Evolutionary conservation across 2,888 invertebrate species (phyloP).

Genomic region (Morpho deidamia): DNA sequence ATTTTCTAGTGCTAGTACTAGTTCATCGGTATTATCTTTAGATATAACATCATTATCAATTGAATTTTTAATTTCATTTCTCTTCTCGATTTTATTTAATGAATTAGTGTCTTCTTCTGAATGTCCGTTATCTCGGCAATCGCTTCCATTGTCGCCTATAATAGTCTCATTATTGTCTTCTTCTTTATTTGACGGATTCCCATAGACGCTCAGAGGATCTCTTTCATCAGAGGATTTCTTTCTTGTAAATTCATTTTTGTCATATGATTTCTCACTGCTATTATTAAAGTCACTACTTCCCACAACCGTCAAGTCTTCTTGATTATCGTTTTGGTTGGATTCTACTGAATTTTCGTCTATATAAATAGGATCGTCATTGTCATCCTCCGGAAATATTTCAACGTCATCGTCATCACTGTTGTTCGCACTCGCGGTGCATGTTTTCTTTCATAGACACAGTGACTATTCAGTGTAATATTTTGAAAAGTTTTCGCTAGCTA

Average conservation of each 20-base stretch:
- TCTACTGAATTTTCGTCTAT: slow-evolving; percentile 74
- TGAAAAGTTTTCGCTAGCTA: no score
- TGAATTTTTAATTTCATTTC: slow-evolving; percentile 3
- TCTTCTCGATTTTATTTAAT: background rate
- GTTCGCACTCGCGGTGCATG: slow-evolving; percentile 24
- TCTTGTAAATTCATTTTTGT: slow-evolving; percentile 12
- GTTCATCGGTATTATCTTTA: slow-evolving; percentile 15
- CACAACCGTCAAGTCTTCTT: slow-evolving; percentile 54
- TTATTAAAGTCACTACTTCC: slow-evolving; percentile 73
- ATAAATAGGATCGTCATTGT: slow-evolving; percentile 68
- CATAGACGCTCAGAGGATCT: slow-evolving; percentile 2
- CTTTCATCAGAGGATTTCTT: background rate
- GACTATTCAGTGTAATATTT: no score
- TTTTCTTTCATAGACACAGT: slow-evolving; percentile 57
- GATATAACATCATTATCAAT: slow-evolving; percentile 2
- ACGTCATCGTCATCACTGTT: slow-evolving; percentile 64
- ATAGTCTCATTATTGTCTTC: background rate
- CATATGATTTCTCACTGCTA: slow-evolving; percentile 48
- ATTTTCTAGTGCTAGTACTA: no score
- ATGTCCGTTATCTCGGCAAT: slow-evolving; percentile 3
- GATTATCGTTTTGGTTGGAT: slow-evolving; percentile 47
- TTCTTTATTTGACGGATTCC: slow-evolving; percentile 7
- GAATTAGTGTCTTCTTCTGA: slow-evolving; percentile 5
- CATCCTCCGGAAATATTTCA: slow-evolving; percentile 55
- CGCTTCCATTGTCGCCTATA: slow-evolving; percentile 2